Base-by-base conservation (phyloP, 2,113 vertebrate species). In the Phrynosoma blainvillii region DNA sequence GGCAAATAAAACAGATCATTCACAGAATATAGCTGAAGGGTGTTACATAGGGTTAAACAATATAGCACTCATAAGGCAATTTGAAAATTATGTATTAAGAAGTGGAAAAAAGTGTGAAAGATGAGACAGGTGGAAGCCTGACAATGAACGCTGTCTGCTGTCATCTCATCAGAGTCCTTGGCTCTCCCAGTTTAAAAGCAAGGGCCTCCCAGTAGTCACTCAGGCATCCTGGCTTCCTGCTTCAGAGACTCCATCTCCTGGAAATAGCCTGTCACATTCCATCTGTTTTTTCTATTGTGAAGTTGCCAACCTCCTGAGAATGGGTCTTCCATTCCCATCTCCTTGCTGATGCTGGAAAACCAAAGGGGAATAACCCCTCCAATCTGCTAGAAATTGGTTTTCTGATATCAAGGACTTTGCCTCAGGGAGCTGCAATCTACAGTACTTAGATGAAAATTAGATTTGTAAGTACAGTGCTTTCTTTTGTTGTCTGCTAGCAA, bases 331-430 rank as follows among this genome's bases (percentile, higher is more conserved):
- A 91, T 92, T 95, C 93, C 92, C 87, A 90, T 96, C 93, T 96
- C 92, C 91, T 94, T 54, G 92, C 94, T 96, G 93, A 95, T 89
- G 93, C 91, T 92, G 88, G 89, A 93, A 96, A 96, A 95, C 91
- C 96, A 95, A 94, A 96, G 94, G 92, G 93, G 91, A 96, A 95
- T 95, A 96, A 95, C 95, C 96, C 92, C 92, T 96, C 94, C 95
- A 94, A 94, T 96, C 96, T 97, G 96, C 92, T 90, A 94, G 94
- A 97, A 97, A 97, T 96, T 96, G 96, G 92, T 96, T 97, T 96
- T 94, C 88, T 96, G 95, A 95, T 96, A 95, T 94, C 91, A 94
- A 96, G 91, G 91, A 90, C 87, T 93, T 92, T 93, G 95, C 96
- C 95, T 95, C 66, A 71, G 92, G 94, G 93, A 97, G 84, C 85